phyloP scores from a whole-genome alignment of 2,797 vertebrate genomes.

The Rhincodon typus region DNA sequence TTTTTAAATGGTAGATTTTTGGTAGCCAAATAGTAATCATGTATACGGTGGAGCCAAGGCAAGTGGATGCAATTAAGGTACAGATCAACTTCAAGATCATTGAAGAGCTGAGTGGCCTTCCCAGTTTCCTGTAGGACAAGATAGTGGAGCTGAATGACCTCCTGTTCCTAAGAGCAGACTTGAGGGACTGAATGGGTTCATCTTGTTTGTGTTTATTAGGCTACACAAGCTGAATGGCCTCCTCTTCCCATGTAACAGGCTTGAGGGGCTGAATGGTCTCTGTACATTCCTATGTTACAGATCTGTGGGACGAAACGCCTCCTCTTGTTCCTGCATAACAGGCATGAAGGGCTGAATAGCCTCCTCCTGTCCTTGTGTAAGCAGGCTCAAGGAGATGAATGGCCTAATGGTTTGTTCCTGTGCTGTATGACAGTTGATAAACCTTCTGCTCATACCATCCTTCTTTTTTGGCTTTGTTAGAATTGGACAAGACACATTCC shows the following conservation, averaged over 20 bases:
- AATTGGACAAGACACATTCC: conserved; percentile 26
- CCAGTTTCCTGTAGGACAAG: neutral
- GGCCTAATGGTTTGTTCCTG: neutral
- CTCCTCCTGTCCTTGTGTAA: too few species aligned
- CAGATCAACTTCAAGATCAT: neutral
- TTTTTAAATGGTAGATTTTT: neutral
- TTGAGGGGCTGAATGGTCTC: neutral
- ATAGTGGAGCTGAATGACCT: neutral
- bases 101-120: neutral
- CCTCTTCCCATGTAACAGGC: neutral
- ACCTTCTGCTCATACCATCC: neutral
- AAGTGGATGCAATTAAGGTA: too few species aligned
- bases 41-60: neutral
- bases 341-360: too few species aligned
- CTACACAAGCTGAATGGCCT: too few species aligned
- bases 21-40: neutral
- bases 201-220: too few species aligned
- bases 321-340: too few species aligned
- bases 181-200: too few species aligned
- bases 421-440: neutral
- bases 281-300: neutral
- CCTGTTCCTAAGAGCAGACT: neutral
- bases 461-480: neutral
- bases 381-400: too few species aligned
- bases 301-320: too few species aligned